Percentiles rank a stretch among this genome's conserved stretches.
Evolutionary conservation across 1,140 invertebrate genomes (phyloP).

Genomic region (Ridgeia piscesae): DNA sequence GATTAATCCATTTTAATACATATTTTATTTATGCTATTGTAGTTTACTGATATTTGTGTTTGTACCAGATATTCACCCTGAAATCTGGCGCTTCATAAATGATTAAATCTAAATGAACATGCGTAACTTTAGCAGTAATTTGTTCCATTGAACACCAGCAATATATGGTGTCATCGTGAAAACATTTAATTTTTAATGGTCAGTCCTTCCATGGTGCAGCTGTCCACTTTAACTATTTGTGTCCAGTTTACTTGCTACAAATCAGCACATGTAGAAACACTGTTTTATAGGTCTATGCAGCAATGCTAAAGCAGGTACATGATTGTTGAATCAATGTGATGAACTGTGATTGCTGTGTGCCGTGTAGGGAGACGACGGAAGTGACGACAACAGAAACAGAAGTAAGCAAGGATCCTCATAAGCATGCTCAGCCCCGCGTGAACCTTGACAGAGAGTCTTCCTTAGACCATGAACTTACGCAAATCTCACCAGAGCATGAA

Average conservation of each 20-base stretch:
- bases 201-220: neutral
- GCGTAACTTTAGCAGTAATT: no score
- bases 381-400: neutral
- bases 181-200: neutral
- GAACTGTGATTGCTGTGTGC: neutral
- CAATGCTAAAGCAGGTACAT: neutral
- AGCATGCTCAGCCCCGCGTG: neutral
- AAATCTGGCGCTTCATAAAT: no score
- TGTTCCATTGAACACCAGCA: neutral
- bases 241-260: neutral
- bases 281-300: neutral
- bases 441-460: neutral
- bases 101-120: no score
- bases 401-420: conserved; percentile 5
- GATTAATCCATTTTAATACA: no score
- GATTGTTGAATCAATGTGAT: neutral
- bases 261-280: neutral
- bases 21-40: no score
- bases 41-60: no score
- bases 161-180: no score
- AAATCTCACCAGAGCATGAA: neutral
- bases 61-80: no score
- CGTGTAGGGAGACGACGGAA: neutral
- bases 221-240: neutral
- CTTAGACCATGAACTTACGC: neutral